Conservation (phyloP, 2,797 vertebrate species). For the Buceros bicornis region DNA sequence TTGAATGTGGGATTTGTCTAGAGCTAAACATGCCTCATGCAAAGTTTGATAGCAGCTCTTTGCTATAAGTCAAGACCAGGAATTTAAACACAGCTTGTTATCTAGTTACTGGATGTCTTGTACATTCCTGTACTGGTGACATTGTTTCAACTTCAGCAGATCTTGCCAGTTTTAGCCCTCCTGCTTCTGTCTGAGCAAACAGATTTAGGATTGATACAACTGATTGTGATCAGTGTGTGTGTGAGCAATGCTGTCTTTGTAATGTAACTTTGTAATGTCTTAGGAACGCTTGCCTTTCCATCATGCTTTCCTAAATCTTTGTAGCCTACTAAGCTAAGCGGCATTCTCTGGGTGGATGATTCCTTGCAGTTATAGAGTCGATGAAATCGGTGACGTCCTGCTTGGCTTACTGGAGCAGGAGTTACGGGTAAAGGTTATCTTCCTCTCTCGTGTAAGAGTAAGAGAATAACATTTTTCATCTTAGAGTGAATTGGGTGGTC, state of each 20-base stretch:
- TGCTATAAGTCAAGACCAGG: neutral
- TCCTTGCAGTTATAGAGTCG: neutral
- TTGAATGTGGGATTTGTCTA: neutral
- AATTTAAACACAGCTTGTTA: neutral
- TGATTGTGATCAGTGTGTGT: neutral
- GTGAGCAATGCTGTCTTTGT: neutral
- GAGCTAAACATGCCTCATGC: neutral
- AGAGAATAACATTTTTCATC: constrained; percentile 17
- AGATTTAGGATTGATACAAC: neutral
- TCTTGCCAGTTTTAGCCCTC: neutral
- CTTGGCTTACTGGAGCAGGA: constrained; percentile 26
- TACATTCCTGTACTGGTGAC: neutral
- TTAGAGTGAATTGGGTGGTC: neutral
- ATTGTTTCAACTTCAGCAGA: neutral
- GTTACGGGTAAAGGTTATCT: constrained; percentile 3
- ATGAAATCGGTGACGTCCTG: neutral
- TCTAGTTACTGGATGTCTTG: neutral
- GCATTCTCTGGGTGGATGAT: neutral
- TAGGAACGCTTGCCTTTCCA: neutral
- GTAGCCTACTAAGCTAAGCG: neutral
- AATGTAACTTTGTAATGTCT: neutral
- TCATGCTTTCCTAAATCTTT: neutral
- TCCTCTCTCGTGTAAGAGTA: neutral
- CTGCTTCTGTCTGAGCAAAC: neutral
- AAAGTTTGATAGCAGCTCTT: neutral